Percentiles rank a stretch among this genome's conserved stretches.
These are phyloP conservation scores for Helicoverpa zea DNA, from an alignment of 1,140 invertebrate genomes.

Conservation along the genomic window DNA sequence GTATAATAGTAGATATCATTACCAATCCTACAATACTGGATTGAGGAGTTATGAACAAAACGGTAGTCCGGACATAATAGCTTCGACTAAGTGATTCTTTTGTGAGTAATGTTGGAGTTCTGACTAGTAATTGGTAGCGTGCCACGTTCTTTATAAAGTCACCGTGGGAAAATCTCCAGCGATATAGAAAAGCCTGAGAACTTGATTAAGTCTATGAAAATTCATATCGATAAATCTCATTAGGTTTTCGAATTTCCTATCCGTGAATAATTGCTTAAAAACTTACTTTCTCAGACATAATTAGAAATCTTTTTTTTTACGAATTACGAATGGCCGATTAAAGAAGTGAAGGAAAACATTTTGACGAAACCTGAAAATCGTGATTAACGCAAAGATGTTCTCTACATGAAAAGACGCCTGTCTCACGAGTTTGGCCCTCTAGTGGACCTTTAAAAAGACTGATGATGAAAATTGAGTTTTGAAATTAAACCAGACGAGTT, in stretches of 20 bases:
- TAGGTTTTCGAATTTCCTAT: background rate
- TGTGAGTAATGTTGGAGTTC: constrained; percentile 15
- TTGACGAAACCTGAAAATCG: too few relatives aligned
- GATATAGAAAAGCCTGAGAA: constrained; percentile 14
- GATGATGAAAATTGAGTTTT: too few relatives aligned
- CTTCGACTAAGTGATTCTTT: constrained; percentile 11
- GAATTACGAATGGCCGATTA: too few relatives aligned
- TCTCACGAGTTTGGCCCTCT: too few relatives aligned
- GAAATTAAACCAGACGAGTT: too few relatives aligned
- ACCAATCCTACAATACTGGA: background rate
- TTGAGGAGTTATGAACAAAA: constrained; percentile 17
- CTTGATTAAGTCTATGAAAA: background rate
- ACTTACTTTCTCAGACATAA: too few relatives aligned
- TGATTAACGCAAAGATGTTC: too few relatives aligned
- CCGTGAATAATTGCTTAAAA: background rate
- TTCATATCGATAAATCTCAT: constrained; percentile 1
- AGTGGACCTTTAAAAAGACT: too few relatives aligned
- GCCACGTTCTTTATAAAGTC: constrained; percentile 9
- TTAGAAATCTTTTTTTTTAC: too few relatives aligned
- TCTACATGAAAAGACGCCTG: too few relatives aligned
- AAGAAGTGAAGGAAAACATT: too few relatives aligned
- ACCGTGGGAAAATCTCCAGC: constrained; percentile 30
- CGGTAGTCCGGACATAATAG: constrained; percentile 16
- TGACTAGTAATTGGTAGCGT: constrained; percentile 20
- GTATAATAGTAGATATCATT: constrained; percentile 12